Conservation (phyloP, 2,888 invertebrate genomes). For the Microplitis manilae region DNA sequence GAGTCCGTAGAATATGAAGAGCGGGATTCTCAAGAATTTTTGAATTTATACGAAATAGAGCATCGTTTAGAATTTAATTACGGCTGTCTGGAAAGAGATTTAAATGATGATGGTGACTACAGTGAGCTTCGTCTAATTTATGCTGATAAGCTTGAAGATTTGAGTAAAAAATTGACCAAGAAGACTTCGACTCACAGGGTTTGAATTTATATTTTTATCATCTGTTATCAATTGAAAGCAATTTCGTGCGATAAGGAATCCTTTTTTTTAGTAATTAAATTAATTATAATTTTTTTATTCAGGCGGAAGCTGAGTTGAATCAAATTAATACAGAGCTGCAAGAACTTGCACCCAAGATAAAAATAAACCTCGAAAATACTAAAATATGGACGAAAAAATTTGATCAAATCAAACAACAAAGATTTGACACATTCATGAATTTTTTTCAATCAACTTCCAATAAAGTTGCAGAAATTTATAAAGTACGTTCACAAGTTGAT, state of each 20-base stretch:
- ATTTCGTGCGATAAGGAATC: no score
- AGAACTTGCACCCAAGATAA: constrained; percentile 67
- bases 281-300: no score
- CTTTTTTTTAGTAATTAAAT: neutral
- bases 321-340: neutral
- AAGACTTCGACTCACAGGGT: no score
- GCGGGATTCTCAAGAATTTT: neutral
- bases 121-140: no score
- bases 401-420: constrained; percentile 90
- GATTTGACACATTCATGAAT: constrained; percentile 88
- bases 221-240: neutral
- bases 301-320: neutral
- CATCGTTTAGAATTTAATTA: constrained; percentile 78
- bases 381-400: constrained; percentile 76
- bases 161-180: no score
- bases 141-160: no score
- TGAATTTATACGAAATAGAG: constrained; percentile 25
- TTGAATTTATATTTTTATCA: no score
- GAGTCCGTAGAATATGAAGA: neutral
- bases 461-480: constrained; percentile 96
- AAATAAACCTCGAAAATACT: constrained; percentile 91
- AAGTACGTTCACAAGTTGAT: constrained; percentile 74
- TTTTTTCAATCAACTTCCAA: constrained; percentile 95
- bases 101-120: no score
- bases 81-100: constrained; percentile 72